Percentiles rank a stretch among this genome's conserved stretches.
phyloP scores from a whole-genome alignment of 2,797 vertebrate genomes.

The Argyrosomus regius region DNA sequence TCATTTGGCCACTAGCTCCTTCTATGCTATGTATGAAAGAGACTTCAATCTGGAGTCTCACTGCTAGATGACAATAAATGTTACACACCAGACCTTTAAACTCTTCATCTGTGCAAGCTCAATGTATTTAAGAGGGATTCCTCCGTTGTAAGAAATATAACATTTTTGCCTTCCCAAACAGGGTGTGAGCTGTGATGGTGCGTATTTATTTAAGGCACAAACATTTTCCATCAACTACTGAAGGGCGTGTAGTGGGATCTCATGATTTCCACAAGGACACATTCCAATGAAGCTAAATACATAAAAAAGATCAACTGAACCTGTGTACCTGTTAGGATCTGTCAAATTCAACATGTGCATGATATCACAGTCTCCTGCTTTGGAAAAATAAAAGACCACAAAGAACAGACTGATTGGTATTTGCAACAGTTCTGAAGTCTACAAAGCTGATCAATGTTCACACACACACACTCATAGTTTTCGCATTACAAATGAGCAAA shows the following conservation, averaged over 20 bases:
- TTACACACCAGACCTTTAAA: not conserved
- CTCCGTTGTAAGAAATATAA: not conserved
- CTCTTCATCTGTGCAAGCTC: not conserved
- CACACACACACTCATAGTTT: not conserved
- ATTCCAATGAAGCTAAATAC: slow-evolving; percentile 38
- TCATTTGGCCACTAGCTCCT: no score
- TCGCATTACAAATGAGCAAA: slow-evolving; percentile 23
- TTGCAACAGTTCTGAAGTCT: not conserved
- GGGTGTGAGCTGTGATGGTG: slow-evolving; percentile 28
- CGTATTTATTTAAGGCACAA: slow-evolving; percentile 62
- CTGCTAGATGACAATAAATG: no score
- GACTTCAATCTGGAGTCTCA: no score
- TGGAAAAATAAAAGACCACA: not conserved
- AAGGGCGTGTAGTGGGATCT: slow-evolving; percentile 7
- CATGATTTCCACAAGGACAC: slow-evolving; percentile 31
- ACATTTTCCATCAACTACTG: slow-evolving; percentile 45
- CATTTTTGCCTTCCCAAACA: slow-evolving; percentile 8
- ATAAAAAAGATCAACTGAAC: slow-evolving; percentile 8
- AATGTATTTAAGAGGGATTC: not conserved
- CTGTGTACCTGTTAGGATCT: not conserved
- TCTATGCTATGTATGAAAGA: no score
- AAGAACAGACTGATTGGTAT: not conserved
- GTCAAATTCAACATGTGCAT: slow-evolving; percentile 16
- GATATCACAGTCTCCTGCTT: not conserved
- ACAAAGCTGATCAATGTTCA: not conserved